A percentile compares a stretch with the other conserved stretches of the same genome.
phyloP scores from a whole-genome alignment of 2,113 vertebrate genomes.

The Caloenas nicobarica region DNA sequence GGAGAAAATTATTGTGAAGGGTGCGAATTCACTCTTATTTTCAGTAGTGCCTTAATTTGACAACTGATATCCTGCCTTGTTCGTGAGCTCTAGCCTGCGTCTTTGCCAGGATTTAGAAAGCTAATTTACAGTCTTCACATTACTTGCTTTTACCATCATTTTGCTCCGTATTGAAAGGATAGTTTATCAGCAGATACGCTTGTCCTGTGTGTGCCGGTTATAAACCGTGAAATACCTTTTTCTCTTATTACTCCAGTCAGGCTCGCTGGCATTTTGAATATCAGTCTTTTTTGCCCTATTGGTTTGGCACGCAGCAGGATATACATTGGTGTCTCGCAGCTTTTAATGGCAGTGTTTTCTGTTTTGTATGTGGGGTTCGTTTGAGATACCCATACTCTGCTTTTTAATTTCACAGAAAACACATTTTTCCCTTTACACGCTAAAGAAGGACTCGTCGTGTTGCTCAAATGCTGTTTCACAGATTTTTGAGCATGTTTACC shows the following conservation, averaged over 20 bases:
- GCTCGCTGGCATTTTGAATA: background rate
- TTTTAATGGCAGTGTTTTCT: background rate
- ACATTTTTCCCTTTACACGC: background rate
- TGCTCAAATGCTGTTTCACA: background rate
- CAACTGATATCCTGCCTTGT: background rate
- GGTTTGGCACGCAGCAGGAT: background rate
- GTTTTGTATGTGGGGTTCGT: accelerated
- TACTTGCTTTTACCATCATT: background rate
- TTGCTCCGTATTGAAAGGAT: background rate
- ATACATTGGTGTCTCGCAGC: background rate
- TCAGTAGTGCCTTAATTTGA: background rate
- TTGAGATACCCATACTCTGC: background rate
- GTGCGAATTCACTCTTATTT: background rate
- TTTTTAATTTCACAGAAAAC: background rate
- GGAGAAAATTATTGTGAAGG: background rate
- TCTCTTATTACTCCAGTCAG: background rate
- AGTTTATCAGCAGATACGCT: background rate
- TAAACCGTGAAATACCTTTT: background rate
- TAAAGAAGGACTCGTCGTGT: background rate
- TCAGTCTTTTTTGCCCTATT: background rate
- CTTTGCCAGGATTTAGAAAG: background rate
- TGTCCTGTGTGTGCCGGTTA: background rate
- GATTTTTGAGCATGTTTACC: background rate
- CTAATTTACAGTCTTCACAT: background rate
- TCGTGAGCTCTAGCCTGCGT: background rate